A percentile compares a stretch with the other conserved stretches of the same genome.
phyloP scores from a whole-genome alignment of 2,113 vertebrate species.

The Prochilodus magdalenae region DNA sequence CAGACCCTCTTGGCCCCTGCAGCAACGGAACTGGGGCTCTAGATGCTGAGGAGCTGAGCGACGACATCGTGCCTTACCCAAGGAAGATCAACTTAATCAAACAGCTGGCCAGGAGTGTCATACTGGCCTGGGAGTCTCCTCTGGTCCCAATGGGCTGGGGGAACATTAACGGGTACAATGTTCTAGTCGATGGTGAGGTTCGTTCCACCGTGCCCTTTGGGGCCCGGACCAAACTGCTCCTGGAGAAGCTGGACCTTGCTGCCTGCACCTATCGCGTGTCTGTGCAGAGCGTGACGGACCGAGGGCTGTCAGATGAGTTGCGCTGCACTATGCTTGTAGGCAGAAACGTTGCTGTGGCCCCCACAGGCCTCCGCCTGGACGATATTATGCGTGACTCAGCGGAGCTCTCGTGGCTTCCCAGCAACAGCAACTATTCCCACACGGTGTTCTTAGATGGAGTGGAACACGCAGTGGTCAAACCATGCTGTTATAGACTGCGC shows the following conservation, averaged over 20 bases:
- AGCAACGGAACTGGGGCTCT: conserved; percentile 80
- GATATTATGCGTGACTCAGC: conserved; percentile 89
- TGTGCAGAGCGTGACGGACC: conserved; percentile 85
- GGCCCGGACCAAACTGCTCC: conserved; percentile 86
- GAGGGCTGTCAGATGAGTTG: conserved; percentile 89
- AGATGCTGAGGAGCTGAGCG: conserved; percentile 88
- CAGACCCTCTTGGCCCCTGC: conserved; percentile 68
- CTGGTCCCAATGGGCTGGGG: conserved; percentile 89
- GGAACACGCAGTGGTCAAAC: conserved; percentile 85
- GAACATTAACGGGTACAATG: conserved; percentile 88
- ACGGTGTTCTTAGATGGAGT: conserved; percentile 90
- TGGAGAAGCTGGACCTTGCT: conserved; percentile 93
- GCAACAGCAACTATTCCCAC: conserved; percentile 97
- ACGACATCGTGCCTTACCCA: conserved; percentile 97
- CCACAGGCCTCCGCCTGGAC: conserved; percentile 87
- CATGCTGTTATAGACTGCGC: conserved; percentile 86
- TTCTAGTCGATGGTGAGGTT: conserved; percentile 89
- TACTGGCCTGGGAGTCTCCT: conserved; percentile 96
- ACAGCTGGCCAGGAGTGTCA: conserved; percentile 95
- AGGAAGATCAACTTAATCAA: conserved; percentile 95
- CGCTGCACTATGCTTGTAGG: conserved; percentile 93
- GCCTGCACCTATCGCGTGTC: conserved; percentile 88
- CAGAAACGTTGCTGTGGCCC: conserved; percentile 90
- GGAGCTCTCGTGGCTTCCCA: conserved; percentile 92
- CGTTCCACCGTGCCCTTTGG: conserved; percentile 82